Percentiles rank a stretch among this genome's conserved stretches.
These are phyloP conservation scores for Agapornis canus DNA, from an alignment of 2,797 vertebrate species.

Conservation along the genomic window DNA sequence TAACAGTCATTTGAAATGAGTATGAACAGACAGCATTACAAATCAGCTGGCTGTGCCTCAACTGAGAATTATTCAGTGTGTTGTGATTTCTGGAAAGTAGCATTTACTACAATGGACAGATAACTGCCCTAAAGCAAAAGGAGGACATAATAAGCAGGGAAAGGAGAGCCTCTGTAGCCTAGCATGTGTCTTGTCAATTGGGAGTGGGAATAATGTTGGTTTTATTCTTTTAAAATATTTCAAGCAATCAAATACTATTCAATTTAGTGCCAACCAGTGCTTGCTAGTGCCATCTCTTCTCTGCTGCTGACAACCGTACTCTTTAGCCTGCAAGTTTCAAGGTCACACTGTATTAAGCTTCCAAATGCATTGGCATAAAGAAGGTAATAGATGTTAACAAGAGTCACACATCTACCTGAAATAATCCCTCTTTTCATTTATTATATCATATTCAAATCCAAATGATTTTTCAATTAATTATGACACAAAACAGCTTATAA, in stretches of 20 bases:
- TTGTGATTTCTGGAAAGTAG: slow-evolving; percentile 50
- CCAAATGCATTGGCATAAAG: background rate
- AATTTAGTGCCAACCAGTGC: background rate
- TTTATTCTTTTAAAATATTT: background rate
- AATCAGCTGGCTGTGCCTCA: slow-evolving; percentile 56
- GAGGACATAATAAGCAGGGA: background rate
- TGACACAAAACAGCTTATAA: slow-evolving; percentile 14
- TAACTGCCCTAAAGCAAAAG: background rate
- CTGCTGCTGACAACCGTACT: background rate
- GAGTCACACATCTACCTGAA: background rate
- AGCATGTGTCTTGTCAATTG: background rate
- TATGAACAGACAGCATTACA: slow-evolving; percentile 55
- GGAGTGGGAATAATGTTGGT: background rate
- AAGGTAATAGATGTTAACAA: background rate
- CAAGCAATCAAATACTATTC: background rate
- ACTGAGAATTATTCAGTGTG: slow-evolving; percentile 29
- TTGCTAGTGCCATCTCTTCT: background rate
- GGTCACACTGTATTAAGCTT: background rate
- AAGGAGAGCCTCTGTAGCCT: background rate
- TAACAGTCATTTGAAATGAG: slow-evolving; percentile 66
- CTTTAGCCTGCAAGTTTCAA: slow-evolving; percentile 24
- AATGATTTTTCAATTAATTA: background rate
- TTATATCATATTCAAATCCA: slow-evolving; percentile 1
- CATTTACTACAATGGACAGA: slow-evolving; percentile 45
- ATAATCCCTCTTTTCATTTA: slow-evolving; percentile 19